Evolutionary conservation across 2,797 vertebrate genomes (phyloP).

Genomic region (Lophotriccus pileatus): DNA sequence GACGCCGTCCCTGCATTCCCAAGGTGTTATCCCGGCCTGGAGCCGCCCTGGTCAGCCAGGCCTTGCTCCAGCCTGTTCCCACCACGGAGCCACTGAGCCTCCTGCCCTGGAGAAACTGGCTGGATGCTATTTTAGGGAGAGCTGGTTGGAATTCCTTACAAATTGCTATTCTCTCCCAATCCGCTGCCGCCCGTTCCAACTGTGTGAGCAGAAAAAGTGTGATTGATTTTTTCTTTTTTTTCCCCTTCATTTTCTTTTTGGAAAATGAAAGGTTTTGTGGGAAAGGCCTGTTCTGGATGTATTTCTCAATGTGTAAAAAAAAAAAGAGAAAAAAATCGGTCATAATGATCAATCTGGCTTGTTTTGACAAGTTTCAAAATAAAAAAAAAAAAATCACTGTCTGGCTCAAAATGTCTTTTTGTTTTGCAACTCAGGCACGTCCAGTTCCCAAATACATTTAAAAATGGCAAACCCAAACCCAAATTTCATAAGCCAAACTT

Average conservation of each 20-base stretch:
- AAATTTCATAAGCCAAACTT: conserved; percentile 37
- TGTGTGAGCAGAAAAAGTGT: not conserved
- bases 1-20: not conserved
- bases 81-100: not conserved
- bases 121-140: conserved; percentile 47
- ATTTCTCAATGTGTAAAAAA: not conserved
- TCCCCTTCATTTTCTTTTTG: not conserved
- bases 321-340: not conserved
- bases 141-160: conserved; percentile 50
- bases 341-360: conserved; percentile 30
- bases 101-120: conserved; percentile 11
- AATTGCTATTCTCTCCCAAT: conserved; percentile 50
- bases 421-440: conserved; percentile 35
- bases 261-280: conserved; percentile 26
- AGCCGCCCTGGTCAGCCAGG: not conserved
- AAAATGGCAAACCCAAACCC: conserved; percentile 45
- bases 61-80: not conserved
- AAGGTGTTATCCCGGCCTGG: not conserved
- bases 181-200: not conserved
- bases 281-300: not conserved
- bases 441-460: conserved; percentile 3
- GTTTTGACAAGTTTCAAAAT: conserved; percentile 31
- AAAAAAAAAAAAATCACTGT: not conserved
- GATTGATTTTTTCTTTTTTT: not conserved
- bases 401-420: conserved; percentile 32